Conservation (phyloP, 1,140 invertebrate genomes). For the Acyrthosiphon pisum region DNA sequence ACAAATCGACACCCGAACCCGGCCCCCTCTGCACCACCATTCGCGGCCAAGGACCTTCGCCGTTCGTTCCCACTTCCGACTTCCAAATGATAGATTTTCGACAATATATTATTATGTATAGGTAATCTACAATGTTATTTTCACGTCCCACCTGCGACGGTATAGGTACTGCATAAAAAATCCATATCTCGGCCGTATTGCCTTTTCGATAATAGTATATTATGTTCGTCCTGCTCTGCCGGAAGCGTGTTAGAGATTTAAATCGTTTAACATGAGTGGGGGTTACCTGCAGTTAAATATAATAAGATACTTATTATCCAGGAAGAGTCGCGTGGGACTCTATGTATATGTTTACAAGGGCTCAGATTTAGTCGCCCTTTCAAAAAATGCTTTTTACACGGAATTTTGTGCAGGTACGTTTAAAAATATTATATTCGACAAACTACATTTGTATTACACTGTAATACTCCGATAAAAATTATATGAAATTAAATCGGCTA, state of each 20-base stretch:
- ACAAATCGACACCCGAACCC: constrained; percentile 5
- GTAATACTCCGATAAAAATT: no score
- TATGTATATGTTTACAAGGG: no score
- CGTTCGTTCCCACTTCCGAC: background rate
- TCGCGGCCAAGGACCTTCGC: background rate
- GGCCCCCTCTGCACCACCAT: background rate
- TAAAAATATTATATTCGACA: no score
- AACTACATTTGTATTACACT: no score
- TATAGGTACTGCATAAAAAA: background rate
- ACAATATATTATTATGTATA: background rate
- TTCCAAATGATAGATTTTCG: background rate
- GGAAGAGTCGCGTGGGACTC: no score
- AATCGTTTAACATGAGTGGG: background rate
- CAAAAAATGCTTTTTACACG: no score
- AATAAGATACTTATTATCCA: no score
- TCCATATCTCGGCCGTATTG: background rate
- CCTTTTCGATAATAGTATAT: background rate
- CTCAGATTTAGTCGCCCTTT: no score
- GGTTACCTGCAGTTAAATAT: no score
- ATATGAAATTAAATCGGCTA: no score
- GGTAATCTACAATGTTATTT: background rate
- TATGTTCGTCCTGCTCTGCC: background rate
- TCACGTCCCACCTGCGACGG: background rate
- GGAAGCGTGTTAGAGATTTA: background rate
- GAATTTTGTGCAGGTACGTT: no score